Conservation (phyloP, 2,113 vertebrate genomes). For the human region DNA sequence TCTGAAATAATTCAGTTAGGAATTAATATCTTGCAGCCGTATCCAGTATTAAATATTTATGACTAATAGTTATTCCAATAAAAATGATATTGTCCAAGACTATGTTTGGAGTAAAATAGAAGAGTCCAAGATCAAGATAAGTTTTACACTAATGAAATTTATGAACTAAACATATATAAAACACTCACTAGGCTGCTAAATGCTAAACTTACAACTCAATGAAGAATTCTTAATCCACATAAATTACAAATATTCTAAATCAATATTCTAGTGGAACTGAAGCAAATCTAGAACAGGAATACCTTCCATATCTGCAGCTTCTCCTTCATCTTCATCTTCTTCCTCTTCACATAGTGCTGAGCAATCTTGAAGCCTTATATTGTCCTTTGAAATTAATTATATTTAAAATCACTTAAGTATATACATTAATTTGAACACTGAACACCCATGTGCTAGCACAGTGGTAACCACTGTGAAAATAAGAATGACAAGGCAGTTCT, state of each 20-base stretch:
- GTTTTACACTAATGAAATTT: background rate
- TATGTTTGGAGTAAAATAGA: background rate
- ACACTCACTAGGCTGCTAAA: background rate
- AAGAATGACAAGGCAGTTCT: background rate
- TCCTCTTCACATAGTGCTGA: slow-evolving; percentile 88
- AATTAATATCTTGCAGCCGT: background rate
- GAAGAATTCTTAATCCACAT: background rate
- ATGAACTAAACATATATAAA: background rate
- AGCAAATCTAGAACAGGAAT: slow-evolving; percentile 45
- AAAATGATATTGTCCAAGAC: background rate
- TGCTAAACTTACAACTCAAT: slow-evolving; percentile 20
- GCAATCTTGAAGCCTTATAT: slow-evolving; percentile 89
- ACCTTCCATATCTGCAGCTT: slow-evolving; percentile 99
- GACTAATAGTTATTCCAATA: background rate
- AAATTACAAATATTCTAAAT: background rate
- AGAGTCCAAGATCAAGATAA: background rate
- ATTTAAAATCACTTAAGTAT: slow-evolving; percentile 70
- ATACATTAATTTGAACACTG: slow-evolving; percentile 26
- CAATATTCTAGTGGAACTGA: background rate
- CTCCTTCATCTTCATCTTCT: slow-evolving; percentile 94
- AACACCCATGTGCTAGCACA: background rate
- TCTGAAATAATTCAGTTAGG: slow-evolving; percentile 5
- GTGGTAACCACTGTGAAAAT: slow-evolving; percentile 41
- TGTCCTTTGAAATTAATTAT: slow-evolving; percentile 88
- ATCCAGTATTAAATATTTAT: background rate